Base-by-base conservation (phyloP, 2,797 vertebrate genomes). In the Silurus aristotelis region DNA sequence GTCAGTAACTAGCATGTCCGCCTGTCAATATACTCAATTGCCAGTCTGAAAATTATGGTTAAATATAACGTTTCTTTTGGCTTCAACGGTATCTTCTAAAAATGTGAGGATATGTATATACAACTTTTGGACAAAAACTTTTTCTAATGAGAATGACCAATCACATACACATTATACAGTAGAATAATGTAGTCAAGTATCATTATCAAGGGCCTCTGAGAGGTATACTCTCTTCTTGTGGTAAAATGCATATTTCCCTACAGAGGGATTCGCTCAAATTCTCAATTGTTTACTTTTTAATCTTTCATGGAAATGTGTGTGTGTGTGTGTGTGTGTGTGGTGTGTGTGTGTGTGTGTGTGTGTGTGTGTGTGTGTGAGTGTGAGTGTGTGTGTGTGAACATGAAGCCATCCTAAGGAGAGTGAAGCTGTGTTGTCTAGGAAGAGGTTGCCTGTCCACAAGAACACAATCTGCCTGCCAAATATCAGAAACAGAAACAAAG, bases 281-380 rank as follows among this genome's bases (percentile, higher is more conserved):
- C 61, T 61, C 75, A 78, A 60, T 73, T 84, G 84, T 87, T 87
- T 86, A 89, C 67, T 82, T 86, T 88, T 87, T 89, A 85, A 90
- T 89, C 80, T 60, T 83, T 83, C 52, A 15, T 63, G 64, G 84
- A 85, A 86, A 88, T 72, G 76, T 79, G 66, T 84, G 81, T 80
- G 43, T 84, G 82, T 83, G 87, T 89, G 87, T 90, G 46, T 88
- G 81, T 92, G 87, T 90, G 84, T 83, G 31, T 87, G 31, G 31
- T 84, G 80, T 83, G 87, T 89, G 87, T 90, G 46, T 88, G 82
- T 92, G 87, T 90, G 82, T 75, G 27, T 86, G 13, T 84, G 82
- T 82, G 87, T 89, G 87, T 90, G 31, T 88, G 82, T 92, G 86
- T 90, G 84, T 83, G 25, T 87, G 63, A 83, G 82, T 83, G 87